Evolutionary conservation across 1,140 invertebrate species (phyloP).

Genomic region (Nymphalis io): DNA sequence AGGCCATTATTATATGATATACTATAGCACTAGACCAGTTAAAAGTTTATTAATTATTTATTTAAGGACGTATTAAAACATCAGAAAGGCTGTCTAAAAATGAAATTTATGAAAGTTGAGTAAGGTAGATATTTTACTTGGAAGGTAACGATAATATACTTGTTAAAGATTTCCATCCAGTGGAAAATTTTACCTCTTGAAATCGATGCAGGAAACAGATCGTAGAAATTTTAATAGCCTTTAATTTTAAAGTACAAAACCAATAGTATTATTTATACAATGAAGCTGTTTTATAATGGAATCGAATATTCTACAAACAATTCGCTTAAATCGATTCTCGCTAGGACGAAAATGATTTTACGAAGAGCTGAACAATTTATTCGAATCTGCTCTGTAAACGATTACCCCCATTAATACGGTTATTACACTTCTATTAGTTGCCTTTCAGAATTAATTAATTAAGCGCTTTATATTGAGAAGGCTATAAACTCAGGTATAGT

Average conservation of each 20-base stretch:
- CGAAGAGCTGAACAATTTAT: slow-evolving; percentile 28
- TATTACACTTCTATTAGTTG: slow-evolving; percentile 40
- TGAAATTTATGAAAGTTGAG: no score
- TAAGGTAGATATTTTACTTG: no score
- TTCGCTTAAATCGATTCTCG: background rate
- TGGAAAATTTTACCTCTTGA: no score
- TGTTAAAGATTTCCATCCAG: no score
- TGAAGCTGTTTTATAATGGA: slow-evolving; percentile 2
- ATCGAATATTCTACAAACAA: slow-evolving; percentile 5
- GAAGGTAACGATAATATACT: no score
- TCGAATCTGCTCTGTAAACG: slow-evolving; percentile 29
- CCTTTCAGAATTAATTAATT: slow-evolving; percentile 45
- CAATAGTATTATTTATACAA: background rate
- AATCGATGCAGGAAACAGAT: no score
- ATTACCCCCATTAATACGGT: slow-evolving; percentile 37
- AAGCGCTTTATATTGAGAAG: slow-evolving; percentile 30
- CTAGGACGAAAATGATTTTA: slow-evolving; percentile 6
- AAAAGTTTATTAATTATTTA: no score
- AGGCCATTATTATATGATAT: no score
- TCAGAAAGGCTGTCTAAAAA: no score
- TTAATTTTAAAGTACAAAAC: background rate
- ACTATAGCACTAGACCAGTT: no score
- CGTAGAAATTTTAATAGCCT: background rate
- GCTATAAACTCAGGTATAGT: slow-evolving; percentile 36
- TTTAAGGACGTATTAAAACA: no score